Evolutionary conservation across 2,888 invertebrate species (phyloP), one percentile per base, ranked within the genome.

Genomic region (Sphaeridia pumilis): DNA sequence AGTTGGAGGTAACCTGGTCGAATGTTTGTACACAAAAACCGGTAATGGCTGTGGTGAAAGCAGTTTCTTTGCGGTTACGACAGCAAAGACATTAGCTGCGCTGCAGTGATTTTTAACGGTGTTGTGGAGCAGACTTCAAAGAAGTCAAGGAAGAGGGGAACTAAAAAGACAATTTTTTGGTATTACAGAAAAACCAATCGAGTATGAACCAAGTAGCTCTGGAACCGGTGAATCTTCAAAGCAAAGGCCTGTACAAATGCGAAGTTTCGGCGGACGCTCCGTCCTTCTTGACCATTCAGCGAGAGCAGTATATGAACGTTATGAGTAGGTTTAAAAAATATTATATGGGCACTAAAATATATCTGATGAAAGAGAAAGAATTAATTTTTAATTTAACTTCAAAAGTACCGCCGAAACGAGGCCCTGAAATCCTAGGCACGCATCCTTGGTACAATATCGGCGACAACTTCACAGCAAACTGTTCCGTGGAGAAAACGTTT

Each of bases 251-350:
- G n/a, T 65, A 63, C 46, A 59, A 63, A 12, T 65, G 65, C 54
- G 65, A 65, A 50, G 56, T 65, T 21, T 64, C 64, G 12, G 64
- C 64, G 1, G 65, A 65, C 41, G 64, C 65, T 26, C 63, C 63
- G 7, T 62, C 65, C 20, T 65, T 65, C 49, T 61, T 63, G 50
- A 62, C 62, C n/a, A 52, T 60, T 31, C 50, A 24, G n/a, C 60
- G 60, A n/a, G 63, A 64, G 27, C 58, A 62, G 22, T 55, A 56
- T 46, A 62, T 64, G 60, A 56, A 54, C 34, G 55, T 65, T 42
- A 59, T 64, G 54, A 63, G 65, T 65, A 57, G 57, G 49, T n/a
- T 14, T 38, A 17, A 43, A 43, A 25, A 21, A 10, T 4, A 24
- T 24, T 24, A 12, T 7, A 34, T 14, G 10, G 10, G 17, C 25